Percentiles rank a stretch among this genome's conserved stretches.
phyloP scores from a whole-genome alignment of 1,140 invertebrate species.

The Pectinophora gossypiella region DNA sequence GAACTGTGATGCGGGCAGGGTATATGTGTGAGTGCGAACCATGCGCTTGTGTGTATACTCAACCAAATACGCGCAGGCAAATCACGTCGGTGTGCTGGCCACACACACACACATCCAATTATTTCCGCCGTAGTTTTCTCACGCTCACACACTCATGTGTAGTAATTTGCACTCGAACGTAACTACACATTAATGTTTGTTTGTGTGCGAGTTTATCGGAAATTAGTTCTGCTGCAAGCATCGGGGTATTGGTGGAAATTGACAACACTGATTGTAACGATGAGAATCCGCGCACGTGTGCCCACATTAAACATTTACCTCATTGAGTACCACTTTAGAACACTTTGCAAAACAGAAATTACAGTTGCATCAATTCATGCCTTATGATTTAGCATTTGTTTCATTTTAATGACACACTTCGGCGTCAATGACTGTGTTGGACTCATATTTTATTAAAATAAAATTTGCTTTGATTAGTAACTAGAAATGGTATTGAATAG shows the following conservation, averaged over 20 bases:
- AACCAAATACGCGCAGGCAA: constrained; percentile 18
- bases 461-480: not conserved
- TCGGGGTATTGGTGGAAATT: constrained; percentile 49
- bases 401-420: constrained; percentile 29
- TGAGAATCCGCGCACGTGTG: constrained; percentile 49
- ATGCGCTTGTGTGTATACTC: constrained; percentile 22
- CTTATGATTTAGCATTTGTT: constrained; percentile 38
- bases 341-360: constrained; percentile 45
- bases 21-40: constrained; percentile 31
- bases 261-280: constrained; percentile 51
- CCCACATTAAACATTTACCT: constrained; percentile 48
- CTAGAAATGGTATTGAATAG: too few species aligned
- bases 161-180: constrained; percentile 51
- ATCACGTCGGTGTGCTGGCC: constrained; percentile 25
- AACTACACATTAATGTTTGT: constrained; percentile 24
- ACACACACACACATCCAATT: constrained; percentile 36
- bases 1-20: constrained; percentile 50
- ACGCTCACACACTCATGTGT: constrained; percentile 52
- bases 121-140: constrained; percentile 64
- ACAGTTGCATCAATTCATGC: constrained; percentile 20
- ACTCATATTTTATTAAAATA: not conserved
- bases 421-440: constrained; percentile 10
- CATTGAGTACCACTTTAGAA: constrained; percentile 27
- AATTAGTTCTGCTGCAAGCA: constrained; percentile 53
- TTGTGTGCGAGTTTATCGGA: constrained; percentile 56